phyloP scores from a whole-genome alignment of 2,888 invertebrate genomes.

The Phalangium opilio region DNA sequence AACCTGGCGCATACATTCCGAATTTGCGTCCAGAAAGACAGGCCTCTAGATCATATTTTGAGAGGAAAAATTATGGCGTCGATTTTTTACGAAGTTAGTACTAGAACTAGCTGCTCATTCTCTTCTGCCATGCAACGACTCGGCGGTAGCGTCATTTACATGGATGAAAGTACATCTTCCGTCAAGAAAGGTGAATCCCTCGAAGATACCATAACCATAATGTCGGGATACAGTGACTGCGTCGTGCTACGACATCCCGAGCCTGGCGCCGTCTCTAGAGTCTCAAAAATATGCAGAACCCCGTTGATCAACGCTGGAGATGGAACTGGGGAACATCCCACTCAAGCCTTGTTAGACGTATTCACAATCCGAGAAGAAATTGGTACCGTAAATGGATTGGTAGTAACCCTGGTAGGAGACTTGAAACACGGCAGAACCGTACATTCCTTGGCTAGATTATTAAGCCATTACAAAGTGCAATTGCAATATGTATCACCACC shows the following conservation, averaged over 20 bases:
- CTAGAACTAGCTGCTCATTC: slow-evolving; percentile 90
- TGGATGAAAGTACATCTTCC: slow-evolving; percentile 79
- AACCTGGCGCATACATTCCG: slow-evolving; percentile 80
- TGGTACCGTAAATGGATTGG: slow-evolving; percentile 92
- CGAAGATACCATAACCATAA: slow-evolving; percentile 36
- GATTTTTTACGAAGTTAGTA: slow-evolving; percentile 95
- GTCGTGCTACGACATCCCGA: slow-evolving; percentile 86
- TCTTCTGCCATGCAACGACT: slow-evolving; percentile 90
- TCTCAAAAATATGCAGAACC: slow-evolving; percentile 63
- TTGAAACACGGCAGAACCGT: slow-evolving; percentile 95
- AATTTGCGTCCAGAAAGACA: slow-evolving; percentile 62
- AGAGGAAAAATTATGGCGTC: slow-evolving; percentile 88
- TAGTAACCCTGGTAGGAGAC: slow-evolving; percentile 89
- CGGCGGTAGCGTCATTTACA: slow-evolving; percentile 79
- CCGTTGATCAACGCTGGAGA: slow-evolving; percentile 97
- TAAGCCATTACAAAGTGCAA: slow-evolving; percentile 86
- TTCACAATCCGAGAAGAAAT: slow-evolving; percentile 98
- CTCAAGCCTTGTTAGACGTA: slow-evolving; percentile 89
- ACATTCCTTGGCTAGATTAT: slow-evolving; percentile 81
- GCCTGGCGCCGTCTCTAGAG: slow-evolving; percentile 73
- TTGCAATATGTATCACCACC: slow-evolving; percentile 79
- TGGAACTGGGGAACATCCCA: slow-evolving; percentile 92
- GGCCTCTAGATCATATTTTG: slow-evolving; percentile 66
- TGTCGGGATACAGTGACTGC: slow-evolving; percentile 48
- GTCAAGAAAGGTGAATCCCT: slow-evolving; percentile 92